Evolutionary conservation across 2,113 vertebrate genomes (phyloP).

Genomic region (Rhadina sibilatrix): DNA sequence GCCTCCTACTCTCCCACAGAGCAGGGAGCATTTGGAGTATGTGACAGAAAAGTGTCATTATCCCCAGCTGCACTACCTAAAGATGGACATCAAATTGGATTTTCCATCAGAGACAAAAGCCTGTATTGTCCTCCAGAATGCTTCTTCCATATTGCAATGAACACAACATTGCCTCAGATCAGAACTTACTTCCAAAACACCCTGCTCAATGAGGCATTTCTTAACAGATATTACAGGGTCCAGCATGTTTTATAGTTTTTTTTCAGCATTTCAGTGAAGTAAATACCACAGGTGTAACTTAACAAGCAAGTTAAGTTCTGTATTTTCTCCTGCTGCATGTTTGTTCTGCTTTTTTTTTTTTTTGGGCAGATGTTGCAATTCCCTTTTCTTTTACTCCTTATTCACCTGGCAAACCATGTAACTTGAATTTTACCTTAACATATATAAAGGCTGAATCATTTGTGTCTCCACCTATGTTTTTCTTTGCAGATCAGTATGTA

Average conservation of each 20-base stretch:
- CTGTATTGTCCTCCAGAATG: not conserved
- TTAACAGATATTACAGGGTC: not conserved
- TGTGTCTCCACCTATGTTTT: not conserved
- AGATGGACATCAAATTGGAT: not conserved
- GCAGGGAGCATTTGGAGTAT: not conserved
- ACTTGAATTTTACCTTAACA: not conserved
- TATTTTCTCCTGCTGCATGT: not conserved
- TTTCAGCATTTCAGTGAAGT: not conserved
- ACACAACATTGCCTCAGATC: not conserved
- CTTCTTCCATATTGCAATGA: not conserved
- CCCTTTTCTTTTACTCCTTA: not conserved
- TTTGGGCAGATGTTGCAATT: not conserved
- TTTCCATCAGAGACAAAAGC: not conserved
- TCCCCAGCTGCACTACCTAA: not conserved
- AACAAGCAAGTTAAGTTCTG: not conserved
- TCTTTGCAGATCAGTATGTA: not conserved
- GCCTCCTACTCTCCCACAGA: not conserved
- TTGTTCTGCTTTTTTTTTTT: not conserved
- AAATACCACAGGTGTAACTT: not conserved
- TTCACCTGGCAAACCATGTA: not conserved
- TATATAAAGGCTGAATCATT: not conserved
- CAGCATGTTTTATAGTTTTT: not conserved
- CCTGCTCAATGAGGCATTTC: not conserved
- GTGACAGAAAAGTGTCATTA: conserved; percentile 1
- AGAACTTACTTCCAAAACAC: not conserved